A percentile compares a stretch with the other conserved stretches of the same genome.
These are phyloP conservation scores for Helobdella robusta DNA, from an alignment of 2,888 invertebrate species.

Conservation along the genomic window DNA sequence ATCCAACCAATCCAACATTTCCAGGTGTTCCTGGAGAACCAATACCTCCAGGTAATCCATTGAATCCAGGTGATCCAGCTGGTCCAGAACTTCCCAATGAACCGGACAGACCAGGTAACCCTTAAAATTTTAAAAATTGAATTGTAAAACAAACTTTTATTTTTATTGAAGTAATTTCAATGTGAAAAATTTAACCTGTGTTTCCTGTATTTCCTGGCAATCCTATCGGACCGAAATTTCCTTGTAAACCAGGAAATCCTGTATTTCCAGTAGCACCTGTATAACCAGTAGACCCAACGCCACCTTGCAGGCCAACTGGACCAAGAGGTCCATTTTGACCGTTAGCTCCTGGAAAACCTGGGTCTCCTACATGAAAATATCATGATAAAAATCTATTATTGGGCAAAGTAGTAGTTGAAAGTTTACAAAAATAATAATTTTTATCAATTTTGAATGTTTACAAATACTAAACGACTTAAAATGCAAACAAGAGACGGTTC, in stretches of 20 bases:
- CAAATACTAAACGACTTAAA: too few species aligned
- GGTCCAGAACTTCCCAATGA: constrained; percentile 23
- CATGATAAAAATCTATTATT: too few species aligned
- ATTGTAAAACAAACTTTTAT: not conserved
- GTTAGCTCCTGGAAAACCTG: constrained; percentile 21
- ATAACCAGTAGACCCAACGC: constrained; percentile 23
- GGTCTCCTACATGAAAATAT: too few species aligned
- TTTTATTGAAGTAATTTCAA: too few species aligned
- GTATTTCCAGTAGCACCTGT: constrained; percentile 25
- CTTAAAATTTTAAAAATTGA: constrained; percentile 1
- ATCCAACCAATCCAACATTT: constrained; percentile 22
- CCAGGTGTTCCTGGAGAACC: constrained; percentile 26
- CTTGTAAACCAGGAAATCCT: constrained; percentile 5
- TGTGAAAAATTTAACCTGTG: too few species aligned
- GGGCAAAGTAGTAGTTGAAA: too few species aligned
- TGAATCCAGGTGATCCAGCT: constrained; percentile 27
- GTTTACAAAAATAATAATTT: too few species aligned
- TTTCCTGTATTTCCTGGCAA: not conserved
- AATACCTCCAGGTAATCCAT: constrained; percentile 22
- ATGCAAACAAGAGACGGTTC: too few species aligned
- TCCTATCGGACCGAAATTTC: not conserved
- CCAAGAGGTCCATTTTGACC: constrained; percentile 7
- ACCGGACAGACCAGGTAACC: not conserved
- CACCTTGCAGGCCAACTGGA: not conserved
- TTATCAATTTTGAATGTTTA: too few species aligned